Conservation (phyloP, 2,888 invertebrate genomes). For the Napeogenes sylphis region DNA sequence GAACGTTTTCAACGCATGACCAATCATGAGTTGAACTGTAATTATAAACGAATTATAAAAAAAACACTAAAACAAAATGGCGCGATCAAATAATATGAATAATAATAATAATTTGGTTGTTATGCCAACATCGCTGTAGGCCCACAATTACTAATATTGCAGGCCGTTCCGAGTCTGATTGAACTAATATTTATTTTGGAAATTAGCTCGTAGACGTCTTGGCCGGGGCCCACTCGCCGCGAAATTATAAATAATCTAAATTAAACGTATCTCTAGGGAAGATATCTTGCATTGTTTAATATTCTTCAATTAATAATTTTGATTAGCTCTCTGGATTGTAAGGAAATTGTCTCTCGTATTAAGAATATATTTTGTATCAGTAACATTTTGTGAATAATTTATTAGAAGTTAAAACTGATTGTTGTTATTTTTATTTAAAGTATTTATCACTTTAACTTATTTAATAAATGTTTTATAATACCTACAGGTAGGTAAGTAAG, state of each 20-base stretch:
- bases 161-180: constrained; percentile 48
- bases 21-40: no score
- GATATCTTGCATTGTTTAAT: constrained; percentile 59
- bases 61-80: no score
- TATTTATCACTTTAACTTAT: no score
- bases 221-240: constrained; percentile 43
- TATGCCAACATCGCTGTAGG: constrained; percentile 21
- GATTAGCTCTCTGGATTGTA: constrained; percentile 39
- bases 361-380: not conserved
- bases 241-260: constrained; percentile 69
- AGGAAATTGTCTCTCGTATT: constrained; percentile 19
- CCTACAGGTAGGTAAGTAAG: no score
- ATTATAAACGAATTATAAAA: no score
- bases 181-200: constrained; percentile 75
- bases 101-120: constrained; percentile 21
- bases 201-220: constrained; percentile 66
- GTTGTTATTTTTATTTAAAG: no score
- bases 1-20: no score
- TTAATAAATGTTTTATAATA: no score
- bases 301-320: constrained; percentile 69
- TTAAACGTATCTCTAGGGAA: constrained; percentile 60
- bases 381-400: no score
- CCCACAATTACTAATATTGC: constrained; percentile 32
- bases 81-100: constrained; percentile 8
- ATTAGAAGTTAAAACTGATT: no score